A percentile compares a stretch with the other conserved stretches of the same genome.
phyloP scores from a whole-genome alignment of 2,113 vertebrate species.

The Bubo bubo region DNA sequence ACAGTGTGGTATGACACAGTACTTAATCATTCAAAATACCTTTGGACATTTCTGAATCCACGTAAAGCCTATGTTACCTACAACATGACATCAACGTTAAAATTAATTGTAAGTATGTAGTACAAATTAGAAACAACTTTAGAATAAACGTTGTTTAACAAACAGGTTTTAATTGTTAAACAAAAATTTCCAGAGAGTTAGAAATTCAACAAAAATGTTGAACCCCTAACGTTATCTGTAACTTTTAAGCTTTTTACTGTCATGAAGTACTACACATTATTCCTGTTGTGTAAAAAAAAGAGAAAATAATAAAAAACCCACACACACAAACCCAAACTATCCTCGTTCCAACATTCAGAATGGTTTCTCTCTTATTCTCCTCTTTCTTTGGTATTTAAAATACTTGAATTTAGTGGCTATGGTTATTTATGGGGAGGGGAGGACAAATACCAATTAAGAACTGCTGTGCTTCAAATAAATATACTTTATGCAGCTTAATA shows the following conservation, averaged over 20 bases:
- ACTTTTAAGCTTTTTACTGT: background rate
- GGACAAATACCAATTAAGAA: background rate
- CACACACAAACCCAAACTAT: background rate
- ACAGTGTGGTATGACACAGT: background rate
- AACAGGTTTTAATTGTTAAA: background rate
- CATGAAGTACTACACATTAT: background rate
- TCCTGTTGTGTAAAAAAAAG: background rate
- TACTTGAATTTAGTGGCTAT: background rate
- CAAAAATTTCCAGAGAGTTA: background rate
- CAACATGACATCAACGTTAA: background rate
- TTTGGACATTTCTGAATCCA: background rate
- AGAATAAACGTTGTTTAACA: background rate
- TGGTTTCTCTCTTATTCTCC: background rate
- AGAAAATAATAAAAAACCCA: background rate
- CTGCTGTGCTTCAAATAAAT: background rate
- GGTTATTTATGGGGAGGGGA: background rate
- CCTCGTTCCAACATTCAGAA: background rate
- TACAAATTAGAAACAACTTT: background rate
- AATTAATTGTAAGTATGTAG: background rate
- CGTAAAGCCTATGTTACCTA: background rate
- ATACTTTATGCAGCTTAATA: background rate
- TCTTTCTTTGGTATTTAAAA: background rate
- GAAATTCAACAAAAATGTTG: background rate
- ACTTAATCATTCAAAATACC: background rate
- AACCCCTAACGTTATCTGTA: background rate